Conservation (phyloP, 2,113 vertebrate genomes). For the Emydocephalus ijimae region DNA sequence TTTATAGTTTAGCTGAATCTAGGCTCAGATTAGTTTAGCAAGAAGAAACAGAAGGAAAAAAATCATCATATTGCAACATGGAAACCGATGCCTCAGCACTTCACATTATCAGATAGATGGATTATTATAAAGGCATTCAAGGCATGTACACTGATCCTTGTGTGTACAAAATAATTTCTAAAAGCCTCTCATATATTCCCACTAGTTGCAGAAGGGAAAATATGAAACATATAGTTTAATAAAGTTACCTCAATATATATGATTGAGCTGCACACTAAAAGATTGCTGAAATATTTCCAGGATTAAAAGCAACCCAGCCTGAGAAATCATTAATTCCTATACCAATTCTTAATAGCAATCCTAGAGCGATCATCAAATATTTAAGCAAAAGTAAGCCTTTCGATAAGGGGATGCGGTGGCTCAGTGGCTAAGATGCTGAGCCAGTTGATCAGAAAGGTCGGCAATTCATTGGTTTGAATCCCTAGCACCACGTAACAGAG, state of each 20-base stretch:
- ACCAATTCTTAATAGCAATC: not conserved
- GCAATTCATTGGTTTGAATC: too few relatives aligned
- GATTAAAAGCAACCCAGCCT: not conserved
- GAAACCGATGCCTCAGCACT: not conserved
- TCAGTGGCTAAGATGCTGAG: too few relatives aligned
- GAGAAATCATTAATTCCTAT: not conserved
- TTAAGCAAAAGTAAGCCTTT: not conserved
- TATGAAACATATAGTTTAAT: not conserved
- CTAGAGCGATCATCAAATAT: not conserved
- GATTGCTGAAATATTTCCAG: not conserved
- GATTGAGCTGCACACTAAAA: not conserved
- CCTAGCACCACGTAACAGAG: too few relatives aligned
- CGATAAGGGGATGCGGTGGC: not conserved
- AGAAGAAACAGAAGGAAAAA: not conserved
- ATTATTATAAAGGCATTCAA: not conserved
- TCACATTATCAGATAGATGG: not conserved
- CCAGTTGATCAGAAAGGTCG: too few relatives aligned
- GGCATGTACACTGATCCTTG: not conserved
- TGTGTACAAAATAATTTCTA: not conserved
- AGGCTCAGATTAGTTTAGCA: not conserved
- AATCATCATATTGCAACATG: not conserved
- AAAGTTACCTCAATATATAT: not conserved
- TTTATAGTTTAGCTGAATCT: not conserved
- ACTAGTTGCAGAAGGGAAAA: not conserved
- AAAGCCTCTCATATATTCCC: not conserved